Evolutionary conservation across 2,797 vertebrate genomes (phyloP).

Genomic region (Gadopsis bispinosus): DNA sequence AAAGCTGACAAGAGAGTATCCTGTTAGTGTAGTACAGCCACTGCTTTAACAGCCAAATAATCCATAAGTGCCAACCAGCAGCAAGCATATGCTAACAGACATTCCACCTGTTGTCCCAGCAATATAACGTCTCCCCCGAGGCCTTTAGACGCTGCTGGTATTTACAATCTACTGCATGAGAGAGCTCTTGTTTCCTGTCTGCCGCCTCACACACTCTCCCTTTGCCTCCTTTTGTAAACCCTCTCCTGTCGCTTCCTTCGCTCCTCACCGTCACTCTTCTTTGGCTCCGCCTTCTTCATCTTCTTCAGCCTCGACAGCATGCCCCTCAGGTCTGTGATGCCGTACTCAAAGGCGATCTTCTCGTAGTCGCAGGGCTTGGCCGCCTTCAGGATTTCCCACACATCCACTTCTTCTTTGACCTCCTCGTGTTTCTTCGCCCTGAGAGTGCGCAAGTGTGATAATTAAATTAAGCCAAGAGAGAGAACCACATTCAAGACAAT

Average conservation of each 20-base stretch:
- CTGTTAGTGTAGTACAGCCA: constrained; percentile 40
- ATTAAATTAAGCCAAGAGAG: not conserved
- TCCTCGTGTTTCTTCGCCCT: constrained; percentile 82
- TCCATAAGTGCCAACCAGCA: constrained; percentile 37
- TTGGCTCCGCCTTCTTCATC: constrained; percentile 89
- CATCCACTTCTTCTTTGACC: constrained; percentile 87
- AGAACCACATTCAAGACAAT: not conserved
- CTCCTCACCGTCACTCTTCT: constrained; percentile 88
- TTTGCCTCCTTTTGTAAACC: constrained; percentile 16
- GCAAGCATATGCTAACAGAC: constrained; percentile 41
- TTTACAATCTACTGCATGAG: constrained; percentile 50
- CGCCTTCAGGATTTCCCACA: constrained; percentile 89
- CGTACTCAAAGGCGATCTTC: constrained; percentile 92
- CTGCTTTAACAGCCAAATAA: constrained; percentile 47
- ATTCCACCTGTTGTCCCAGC: constrained; percentile 53
- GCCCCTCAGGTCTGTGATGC: constrained; percentile 94
- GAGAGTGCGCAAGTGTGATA: constrained; percentile 36
- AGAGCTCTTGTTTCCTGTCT: constrained; percentile 36
- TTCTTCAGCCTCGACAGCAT: constrained; percentile 92
- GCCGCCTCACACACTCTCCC: constrained; percentile 28
- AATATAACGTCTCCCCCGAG: constrained; percentile 31
- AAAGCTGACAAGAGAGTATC: constrained; percentile 83
- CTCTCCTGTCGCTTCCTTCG: not conserved
- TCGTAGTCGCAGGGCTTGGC: constrained; percentile 94
- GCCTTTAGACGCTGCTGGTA: constrained; percentile 48